Evolutionary conservation across 2,888 invertebrate genomes (phyloP).

Genomic region (Lamellibrachia satsuma): DNA sequence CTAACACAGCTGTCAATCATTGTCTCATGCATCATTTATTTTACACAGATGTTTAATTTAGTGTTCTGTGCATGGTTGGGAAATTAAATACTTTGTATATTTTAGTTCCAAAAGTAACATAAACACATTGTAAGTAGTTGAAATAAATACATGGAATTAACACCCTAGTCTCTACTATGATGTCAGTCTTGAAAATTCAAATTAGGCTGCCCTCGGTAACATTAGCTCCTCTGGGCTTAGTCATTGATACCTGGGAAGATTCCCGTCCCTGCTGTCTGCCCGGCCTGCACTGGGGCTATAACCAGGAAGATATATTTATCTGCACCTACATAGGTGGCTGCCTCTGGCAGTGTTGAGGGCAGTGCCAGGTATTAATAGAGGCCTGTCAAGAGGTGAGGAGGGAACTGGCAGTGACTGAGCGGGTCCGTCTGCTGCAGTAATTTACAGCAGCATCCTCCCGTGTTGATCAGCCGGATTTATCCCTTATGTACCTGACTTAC

Average conservation of each 20-base stretch:
- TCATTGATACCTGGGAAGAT: background rate
- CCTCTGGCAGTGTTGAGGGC: background rate
- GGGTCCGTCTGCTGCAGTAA: background rate
- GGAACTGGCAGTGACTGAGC: background rate
- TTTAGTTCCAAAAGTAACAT: background rate
- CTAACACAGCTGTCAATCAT: background rate
- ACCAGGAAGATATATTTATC: background rate
- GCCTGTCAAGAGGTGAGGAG: background rate
- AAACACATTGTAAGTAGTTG: slow-evolving; percentile 7
- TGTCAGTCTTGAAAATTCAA: background rate
- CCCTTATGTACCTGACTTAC: background rate
- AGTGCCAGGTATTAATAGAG: slow-evolving; percentile 6
- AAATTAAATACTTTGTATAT: background rate
- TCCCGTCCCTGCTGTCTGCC: background rate
- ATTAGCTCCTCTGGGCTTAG: background rate
- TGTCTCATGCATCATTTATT: background rate
- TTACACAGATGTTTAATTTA: slow-evolving; percentile 8
- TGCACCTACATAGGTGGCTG: background rate
- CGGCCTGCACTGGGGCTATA: background rate
- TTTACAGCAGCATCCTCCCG: background rate
- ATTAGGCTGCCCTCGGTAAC: background rate
- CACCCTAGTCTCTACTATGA: background rate
- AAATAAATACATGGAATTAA: background rate
- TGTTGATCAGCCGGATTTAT: background rate
- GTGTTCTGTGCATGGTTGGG: background rate